Conservation (phyloP, 2,888 invertebrate genomes). For the Synergus itoensis region DNA sequence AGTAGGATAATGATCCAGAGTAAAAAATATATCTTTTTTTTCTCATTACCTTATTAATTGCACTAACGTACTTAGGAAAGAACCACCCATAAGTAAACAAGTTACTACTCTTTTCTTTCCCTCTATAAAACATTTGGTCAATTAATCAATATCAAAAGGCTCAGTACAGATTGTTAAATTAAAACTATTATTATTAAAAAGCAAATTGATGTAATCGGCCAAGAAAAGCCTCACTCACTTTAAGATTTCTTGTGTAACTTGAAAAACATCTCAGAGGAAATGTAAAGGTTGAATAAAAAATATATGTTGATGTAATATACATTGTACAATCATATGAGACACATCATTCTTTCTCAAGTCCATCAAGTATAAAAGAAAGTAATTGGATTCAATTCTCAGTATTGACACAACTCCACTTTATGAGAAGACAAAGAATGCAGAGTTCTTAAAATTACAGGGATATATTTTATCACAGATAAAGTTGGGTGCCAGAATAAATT, state of each 20-base stretch:
- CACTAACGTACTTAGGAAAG: neutral
- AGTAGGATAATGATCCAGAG: neutral
- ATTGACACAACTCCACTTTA: constrained; percentile 4
- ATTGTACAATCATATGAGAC: constrained; percentile 5
- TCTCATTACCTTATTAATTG: neutral
- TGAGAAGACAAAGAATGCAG: constrained; percentile 21
- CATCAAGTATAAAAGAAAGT: constrained; percentile 18
- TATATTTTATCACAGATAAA: constrained; percentile 73
- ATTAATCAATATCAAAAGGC: neutral
- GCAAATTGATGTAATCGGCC: neutral
- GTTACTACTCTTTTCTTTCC: neutral
- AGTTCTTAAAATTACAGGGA: constrained; percentile 46
- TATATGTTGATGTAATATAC: constrained; percentile 26
- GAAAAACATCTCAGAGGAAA: constrained; percentile 28
- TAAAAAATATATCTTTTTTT: neutral
- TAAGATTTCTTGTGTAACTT: constrained; percentile 14
- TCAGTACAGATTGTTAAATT: neutral
- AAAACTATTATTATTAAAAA: neutral
- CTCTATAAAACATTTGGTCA: constrained; percentile 12
- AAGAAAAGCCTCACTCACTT: neutral
- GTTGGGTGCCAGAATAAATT: constrained; percentile 42
- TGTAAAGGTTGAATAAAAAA: constrained; percentile 34
- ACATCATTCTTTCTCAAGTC: constrained; percentile 13
- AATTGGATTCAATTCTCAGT: constrained; percentile 1
- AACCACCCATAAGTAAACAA: neutral